Conservation (phyloP, 2,113 vertebrate species). For the Pardalotus punctatus region DNA sequence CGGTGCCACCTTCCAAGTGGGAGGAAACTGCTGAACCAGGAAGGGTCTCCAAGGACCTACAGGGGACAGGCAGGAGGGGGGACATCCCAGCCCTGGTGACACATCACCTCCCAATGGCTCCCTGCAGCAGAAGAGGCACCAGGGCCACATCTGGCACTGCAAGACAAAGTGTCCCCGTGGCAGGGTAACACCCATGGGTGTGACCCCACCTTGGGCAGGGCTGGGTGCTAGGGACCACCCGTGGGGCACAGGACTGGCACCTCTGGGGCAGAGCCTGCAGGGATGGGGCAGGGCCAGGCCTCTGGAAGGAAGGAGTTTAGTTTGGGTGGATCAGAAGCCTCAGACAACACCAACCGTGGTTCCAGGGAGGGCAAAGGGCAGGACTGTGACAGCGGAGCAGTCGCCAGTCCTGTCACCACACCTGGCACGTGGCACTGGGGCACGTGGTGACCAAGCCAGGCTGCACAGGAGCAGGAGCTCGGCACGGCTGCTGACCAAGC, state of each 20-base stretch:
- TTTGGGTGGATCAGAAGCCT: background rate
- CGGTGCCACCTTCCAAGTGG: fast-evolving
- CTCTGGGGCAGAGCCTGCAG: too few species aligned
- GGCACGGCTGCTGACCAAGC: background rate
- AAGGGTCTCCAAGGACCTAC: fast-evolving
- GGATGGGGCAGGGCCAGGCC: background rate
- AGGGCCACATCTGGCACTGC: fast-evolving
- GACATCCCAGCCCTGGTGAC: background rate
- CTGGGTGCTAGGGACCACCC: background rate
- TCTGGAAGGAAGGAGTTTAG: background rate
- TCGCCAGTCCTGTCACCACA: background rate
- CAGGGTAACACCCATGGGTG: background rate
- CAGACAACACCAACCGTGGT: fast-evolving
- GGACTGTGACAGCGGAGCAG: fast-evolving
- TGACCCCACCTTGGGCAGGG: background rate
- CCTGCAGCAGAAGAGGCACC: background rate
- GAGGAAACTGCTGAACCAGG: background rate
- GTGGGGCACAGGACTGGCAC: background rate
- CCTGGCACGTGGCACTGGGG: background rate
- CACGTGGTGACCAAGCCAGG: fast-evolving
- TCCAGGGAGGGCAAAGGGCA: background rate
- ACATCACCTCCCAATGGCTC: background rate
- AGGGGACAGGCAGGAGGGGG: fast-evolving
- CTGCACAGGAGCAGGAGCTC: background rate
- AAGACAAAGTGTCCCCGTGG: fast-evolving